Conservation (phyloP, 35 echinoderm and acorn worm species). For the Apostichopus parvimensis region DNA sequence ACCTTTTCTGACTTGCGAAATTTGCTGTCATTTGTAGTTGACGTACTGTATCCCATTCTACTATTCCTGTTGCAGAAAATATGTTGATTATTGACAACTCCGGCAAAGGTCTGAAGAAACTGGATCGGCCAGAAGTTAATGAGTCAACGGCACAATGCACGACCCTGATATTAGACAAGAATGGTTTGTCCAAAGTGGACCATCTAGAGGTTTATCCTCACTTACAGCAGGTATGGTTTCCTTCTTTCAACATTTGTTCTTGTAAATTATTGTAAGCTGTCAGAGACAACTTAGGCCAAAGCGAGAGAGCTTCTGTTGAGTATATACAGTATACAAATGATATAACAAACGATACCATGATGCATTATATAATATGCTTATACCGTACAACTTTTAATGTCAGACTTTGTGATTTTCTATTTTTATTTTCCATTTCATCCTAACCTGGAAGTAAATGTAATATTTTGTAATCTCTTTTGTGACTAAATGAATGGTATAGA, state of each 20-base stretch:
- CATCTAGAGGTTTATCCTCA: slow-evolving; percentile 75
- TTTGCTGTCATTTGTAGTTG: too few relatives aligned
- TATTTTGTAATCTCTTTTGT: too few relatives aligned
- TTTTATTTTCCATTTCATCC: too few relatives aligned
- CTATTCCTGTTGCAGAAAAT: slow-evolving; percentile 67
- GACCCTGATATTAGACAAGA: slow-evolving; percentile 93
- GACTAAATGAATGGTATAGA: too few relatives aligned
- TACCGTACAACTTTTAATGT: too few relatives aligned
- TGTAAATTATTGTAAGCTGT: neutral
- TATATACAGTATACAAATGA: too few relatives aligned
- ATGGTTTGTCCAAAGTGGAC: slow-evolving; percentile 91
- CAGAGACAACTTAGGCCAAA: neutral
- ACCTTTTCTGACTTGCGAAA: too few relatives aligned
- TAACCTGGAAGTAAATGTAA: too few relatives aligned
- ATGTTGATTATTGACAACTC: slow-evolving; percentile 92
- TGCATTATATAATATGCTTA: too few relatives aligned
- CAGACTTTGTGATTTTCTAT: too few relatives aligned
- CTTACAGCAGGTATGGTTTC: slow-evolving; percentile 80
- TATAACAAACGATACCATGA: too few relatives aligned
- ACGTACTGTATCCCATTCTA: too few relatives aligned
- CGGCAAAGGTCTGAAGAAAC: slow-evolving; percentile 76
- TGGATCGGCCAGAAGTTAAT: slow-evolving; percentile 55
- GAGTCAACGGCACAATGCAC: slow-evolving; percentile 69
- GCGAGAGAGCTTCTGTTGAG: neutral
- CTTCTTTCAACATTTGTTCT: neutral